These are phyloP conservation scores for Dolichomitus sp. DNA, from an alignment of 2,888 invertebrate species.

Conservation along the genomic window DNA sequence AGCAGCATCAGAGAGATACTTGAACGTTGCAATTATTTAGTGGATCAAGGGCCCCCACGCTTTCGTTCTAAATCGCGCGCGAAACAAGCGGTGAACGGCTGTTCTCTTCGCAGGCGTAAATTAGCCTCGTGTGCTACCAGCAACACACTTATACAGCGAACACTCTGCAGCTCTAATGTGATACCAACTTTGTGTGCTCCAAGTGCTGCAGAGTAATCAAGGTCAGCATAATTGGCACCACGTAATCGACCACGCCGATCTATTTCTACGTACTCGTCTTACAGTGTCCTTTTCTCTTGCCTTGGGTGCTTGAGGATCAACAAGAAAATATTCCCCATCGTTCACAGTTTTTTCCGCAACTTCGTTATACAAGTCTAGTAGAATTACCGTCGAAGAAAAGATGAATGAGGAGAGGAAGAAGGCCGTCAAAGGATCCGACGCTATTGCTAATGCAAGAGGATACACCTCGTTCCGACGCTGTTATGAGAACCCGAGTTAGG, in stretches of 20 bases:
- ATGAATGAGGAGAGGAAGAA: slow-evolving; percentile 9
- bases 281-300: neutral
- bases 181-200: slow-evolving; percentile 24
- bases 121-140: slow-evolving; percentile 41
- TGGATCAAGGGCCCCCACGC: slow-evolving; percentile 35
- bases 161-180: slow-evolving; percentile 5
- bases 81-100: neutral
- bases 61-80: slow-evolving; percentile 33
- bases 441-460: neutral
- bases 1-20: slow-evolving; percentile 20
- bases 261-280: slow-evolving; percentile 19
- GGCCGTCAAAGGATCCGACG: slow-evolving; percentile 5
- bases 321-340: slow-evolving; percentile 8
- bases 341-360: slow-evolving; percentile 6
- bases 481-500: slow-evolving; percentile 7
- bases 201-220: slow-evolving; percentile 63
- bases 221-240: slow-evolving; percentile 65
- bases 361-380: slow-evolving; percentile 4
- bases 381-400: slow-evolving; percentile 10
- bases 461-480: neutral
- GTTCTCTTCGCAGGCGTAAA: slow-evolving; percentile 39
- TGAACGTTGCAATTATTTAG: slow-evolving; percentile 33
- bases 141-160: neutral
- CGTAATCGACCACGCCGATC: slow-evolving; percentile 46
- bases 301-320: slow-evolving; percentile 1